A percentile compares a stretch with the other conserved stretches of the same genome.
phyloP scores from a whole-genome alignment of 2,113 vertebrate genomes.

The Centropus unirufus region DNA sequence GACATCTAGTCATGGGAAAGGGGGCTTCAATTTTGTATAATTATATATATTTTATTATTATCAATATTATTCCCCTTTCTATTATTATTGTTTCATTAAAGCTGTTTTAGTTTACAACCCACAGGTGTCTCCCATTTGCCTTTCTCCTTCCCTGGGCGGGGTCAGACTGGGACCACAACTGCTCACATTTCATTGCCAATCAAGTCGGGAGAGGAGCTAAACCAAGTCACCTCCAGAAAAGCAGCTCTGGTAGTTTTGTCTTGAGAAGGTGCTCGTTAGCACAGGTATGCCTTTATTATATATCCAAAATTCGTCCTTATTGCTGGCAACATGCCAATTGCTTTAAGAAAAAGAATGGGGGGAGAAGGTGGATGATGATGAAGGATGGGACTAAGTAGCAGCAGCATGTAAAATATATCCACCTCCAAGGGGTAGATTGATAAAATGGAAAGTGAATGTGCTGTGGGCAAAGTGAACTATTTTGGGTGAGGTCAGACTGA shows the following conservation, averaged over 20 bases:
- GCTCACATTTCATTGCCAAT: no score
- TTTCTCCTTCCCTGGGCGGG: no score
- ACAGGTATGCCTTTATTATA: background rate
- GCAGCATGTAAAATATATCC: background rate
- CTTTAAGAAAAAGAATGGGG: background rate
- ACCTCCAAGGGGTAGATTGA: background rate
- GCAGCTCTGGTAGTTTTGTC: background rate
- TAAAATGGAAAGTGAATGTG: background rate
- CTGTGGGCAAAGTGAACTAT: background rate
- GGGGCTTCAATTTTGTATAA: no score
- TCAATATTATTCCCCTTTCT: no score
- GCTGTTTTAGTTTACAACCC: no score
- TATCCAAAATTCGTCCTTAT: background rate
- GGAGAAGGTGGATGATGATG: background rate
- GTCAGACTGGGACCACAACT: no score
- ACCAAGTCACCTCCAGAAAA: background rate
- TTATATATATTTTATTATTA: no score
- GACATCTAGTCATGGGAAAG: no score
- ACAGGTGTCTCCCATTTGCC: no score
- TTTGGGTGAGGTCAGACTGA: background rate
- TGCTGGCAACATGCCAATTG: background rate
- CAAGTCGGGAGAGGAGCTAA: no score
- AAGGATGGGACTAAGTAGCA: background rate
- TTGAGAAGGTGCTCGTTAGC: background rate
- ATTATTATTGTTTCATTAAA: no score